These are phyloP conservation scores for Ecdyonurus torrentis DNA, from an alignment of 2,888 invertebrate species.

Conservation along the genomic window DNA sequence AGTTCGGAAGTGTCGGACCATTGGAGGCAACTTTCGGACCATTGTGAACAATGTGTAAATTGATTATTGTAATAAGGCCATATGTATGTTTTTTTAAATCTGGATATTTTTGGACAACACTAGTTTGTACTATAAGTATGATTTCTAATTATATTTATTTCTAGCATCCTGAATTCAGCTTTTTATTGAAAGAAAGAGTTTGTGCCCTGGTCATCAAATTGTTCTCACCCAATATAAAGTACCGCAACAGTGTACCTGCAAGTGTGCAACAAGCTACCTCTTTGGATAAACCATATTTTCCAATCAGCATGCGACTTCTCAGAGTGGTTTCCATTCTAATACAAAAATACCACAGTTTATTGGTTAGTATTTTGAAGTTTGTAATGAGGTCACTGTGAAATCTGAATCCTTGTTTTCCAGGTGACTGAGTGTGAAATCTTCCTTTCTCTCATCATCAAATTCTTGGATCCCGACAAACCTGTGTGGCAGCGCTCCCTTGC, in stretches of 20 bases:
- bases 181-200: conserved; percentile 87
- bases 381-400: not conserved
- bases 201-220: conserved; percentile 96
- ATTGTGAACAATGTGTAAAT: no score
- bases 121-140: not conserved
- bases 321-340: conserved; percentile 85
- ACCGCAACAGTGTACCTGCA: conserved; percentile 43
- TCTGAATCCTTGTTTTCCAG: conserved; percentile 28
- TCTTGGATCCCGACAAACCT: conserved; percentile 92
- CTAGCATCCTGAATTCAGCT: conserved; percentile 89
- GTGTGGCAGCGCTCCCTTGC: conserved; percentile 92
- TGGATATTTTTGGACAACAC: conserved; percentile 8
- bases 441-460: conserved; percentile 88
- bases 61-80: not conserved
- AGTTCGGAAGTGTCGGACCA: no score
- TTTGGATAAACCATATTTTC: conserved; percentile 86
- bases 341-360: conserved; percentile 76
- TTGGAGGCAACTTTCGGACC: no score
- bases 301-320: conserved; percentile 87
- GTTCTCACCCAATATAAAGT: conserved; percentile 97
- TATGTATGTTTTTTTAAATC: conserved; percentile 4
- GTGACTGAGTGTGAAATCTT: conserved; percentile 98
- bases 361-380: conserved; percentile 41
- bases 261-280: conserved; percentile 44
- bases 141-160: conserved; percentile 20